Percentiles rank a stretch among this genome's conserved stretches.
These are phyloP conservation scores for Hippopotamyrus pictus DNA, from an alignment of 2,797 vertebrate species.

Conservation along the genomic window DNA sequence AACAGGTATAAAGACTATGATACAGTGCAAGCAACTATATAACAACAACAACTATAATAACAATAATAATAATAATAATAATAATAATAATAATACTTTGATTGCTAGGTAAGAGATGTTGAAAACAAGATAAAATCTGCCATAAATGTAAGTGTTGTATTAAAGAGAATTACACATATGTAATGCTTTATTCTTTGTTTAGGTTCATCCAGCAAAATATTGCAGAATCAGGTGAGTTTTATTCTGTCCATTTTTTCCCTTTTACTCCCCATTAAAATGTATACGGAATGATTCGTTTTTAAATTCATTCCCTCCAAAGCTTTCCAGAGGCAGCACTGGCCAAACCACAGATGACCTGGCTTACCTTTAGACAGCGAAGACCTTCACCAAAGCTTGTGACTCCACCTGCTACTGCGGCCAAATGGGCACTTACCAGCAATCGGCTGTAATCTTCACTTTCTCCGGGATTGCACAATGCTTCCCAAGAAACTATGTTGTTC, in stretches of 20 bases:
- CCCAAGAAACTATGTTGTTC: not conserved
- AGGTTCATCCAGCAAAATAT: not conserved
- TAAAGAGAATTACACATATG: not conserved
- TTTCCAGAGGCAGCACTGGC: not conserved
- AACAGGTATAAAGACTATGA: not conserved
- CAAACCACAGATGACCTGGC: not conserved
- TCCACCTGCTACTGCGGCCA: not conserved
- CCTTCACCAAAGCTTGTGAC: not conserved
- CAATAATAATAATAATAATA: not conserved
- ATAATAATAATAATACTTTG: not conserved
- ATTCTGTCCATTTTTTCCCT: not conserved
- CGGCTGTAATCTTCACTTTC: not conserved
- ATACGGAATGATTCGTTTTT: not conserved
- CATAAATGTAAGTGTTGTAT: not conserved
- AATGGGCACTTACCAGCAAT: not conserved
- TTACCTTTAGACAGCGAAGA: not conserved
- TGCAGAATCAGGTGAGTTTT: not conserved
- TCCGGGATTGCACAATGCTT: not conserved
- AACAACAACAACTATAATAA: not conserved
- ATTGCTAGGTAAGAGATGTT: not conserved
- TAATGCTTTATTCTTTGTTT: not conserved
- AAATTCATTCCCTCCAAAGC: not conserved
- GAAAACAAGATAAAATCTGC: not conserved
- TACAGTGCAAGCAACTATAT: not conserved
- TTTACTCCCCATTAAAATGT: not conserved